Conservation (phyloP, 2,797 vertebrate species). For the Perodicticus potto region DNA sequence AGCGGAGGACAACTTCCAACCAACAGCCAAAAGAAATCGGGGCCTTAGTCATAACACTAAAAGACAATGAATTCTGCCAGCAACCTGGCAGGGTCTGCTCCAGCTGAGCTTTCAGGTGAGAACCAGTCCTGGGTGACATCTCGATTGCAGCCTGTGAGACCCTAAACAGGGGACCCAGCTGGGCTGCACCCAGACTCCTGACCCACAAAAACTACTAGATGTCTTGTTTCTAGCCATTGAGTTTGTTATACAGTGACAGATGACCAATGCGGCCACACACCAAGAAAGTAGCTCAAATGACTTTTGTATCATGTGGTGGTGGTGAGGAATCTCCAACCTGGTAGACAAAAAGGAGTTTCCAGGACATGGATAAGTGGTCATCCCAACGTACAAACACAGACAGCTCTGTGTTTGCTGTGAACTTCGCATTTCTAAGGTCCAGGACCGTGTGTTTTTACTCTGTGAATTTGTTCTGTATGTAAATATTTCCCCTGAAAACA, state of each 20-base stretch:
- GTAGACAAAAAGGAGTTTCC: not conserved
- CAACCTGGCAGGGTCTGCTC: not conserved
- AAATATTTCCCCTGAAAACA: not conserved
- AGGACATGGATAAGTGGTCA: not conserved
- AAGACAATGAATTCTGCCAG: not conserved
- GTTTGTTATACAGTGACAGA: not conserved
- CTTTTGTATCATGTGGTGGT: not conserved
- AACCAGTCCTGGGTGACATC: not conserved
- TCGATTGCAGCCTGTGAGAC: not conserved
- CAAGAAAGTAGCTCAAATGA: not conserved
- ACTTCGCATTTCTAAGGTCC: not conserved
- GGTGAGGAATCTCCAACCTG: not conserved
- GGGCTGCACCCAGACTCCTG: not conserved
- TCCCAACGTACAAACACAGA: not conserved
- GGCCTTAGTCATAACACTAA: not conserved
- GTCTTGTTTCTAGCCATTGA: not conserved
- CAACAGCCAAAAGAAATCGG: not conserved
- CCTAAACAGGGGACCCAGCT: not conserved
- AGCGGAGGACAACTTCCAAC: not conserved
- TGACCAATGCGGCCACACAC: not conserved
- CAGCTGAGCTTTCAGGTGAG: not conserved
- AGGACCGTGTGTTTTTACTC: not conserved
- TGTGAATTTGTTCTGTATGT: not conserved
- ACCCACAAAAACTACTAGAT: not conserved
- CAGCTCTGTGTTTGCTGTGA: not conserved